These are phyloP conservation scores for Pterophyllum scalare DNA, from an alignment of 2,113 vertebrate genomes.

Conservation along the genomic window DNA sequence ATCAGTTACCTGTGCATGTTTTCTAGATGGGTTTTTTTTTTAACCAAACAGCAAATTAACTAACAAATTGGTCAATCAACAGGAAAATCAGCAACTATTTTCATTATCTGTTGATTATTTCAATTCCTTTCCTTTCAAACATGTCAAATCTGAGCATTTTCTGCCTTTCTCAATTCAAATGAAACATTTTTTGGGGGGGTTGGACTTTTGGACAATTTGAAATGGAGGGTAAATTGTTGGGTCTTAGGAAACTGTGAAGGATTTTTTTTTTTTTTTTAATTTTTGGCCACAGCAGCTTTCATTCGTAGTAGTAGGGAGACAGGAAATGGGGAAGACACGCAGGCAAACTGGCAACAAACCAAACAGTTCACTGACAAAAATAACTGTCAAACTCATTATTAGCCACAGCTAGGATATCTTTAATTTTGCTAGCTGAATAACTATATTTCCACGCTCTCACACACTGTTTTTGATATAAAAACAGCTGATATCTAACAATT, in stretches of 20 bases:
- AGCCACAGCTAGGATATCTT: neutral
- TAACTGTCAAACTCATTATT: neutral
- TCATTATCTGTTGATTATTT: neutral
- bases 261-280: too few species aligned
- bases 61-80: neutral
- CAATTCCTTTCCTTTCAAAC: neutral
- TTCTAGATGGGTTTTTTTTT: neutral
- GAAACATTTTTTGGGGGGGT: neutral
- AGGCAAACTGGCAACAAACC: too few species aligned
- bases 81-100: neutral
- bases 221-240: neutral
- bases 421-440: neutral
- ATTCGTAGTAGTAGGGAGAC: too few species aligned
- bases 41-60: fast-evolving
- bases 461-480: neutral
- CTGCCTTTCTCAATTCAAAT: neutral
- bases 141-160: neutral
- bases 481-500: neutral
- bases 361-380: neutral
- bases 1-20: neutral
- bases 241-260: neutral
- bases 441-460: neutral
- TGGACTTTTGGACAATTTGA: neutral
- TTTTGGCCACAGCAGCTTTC: too few species aligned
- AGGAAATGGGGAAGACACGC: too few species aligned